Conservation (phyloP, 2,113 vertebrate species). For the Forbesichthys agassizii region DNA sequence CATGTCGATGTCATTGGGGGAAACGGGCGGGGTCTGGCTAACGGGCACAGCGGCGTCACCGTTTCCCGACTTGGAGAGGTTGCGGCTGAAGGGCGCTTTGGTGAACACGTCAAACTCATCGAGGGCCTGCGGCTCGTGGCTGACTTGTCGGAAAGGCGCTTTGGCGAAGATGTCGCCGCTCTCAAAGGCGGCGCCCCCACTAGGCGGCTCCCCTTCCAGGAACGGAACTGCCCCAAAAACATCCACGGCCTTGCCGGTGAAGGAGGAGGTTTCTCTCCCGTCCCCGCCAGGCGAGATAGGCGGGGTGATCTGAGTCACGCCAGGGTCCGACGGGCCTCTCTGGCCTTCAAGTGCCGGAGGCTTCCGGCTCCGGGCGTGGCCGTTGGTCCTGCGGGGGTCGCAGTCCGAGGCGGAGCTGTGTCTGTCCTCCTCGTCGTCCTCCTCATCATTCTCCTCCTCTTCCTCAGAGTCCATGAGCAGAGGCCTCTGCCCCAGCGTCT, state of each 20-base stretch:
- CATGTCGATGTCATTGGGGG: conserved; percentile 79
- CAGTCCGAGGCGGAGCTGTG: conserved; percentile 90
- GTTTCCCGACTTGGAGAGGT: conserved; percentile 73
- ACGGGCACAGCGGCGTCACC: conserved; percentile 33
- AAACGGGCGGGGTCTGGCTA: conserved; percentile 70
- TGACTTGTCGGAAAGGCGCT: conserved; percentile 62
- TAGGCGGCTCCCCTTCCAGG: conserved; percentile 59
- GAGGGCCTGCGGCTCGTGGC: conserved; percentile 60
- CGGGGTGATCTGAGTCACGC: background rate
- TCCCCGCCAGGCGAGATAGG: conserved; percentile 28
- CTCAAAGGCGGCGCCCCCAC: conserved; percentile 34
- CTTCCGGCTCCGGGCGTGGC: conserved; percentile 46
- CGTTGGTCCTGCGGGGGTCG: conserved; percentile 70
- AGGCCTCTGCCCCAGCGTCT: conserved; percentile 90
- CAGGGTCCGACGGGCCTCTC: conserved; percentile 42
- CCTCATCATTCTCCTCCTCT: conserved; percentile 81
- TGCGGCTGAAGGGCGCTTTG: conserved; percentile 91
- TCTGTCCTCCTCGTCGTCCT: conserved; percentile 88
- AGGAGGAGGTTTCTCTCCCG: background rate
- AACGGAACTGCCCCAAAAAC: conserved; percentile 92
- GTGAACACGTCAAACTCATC: conserved; percentile 95
- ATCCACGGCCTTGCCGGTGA: conserved; percentile 21
- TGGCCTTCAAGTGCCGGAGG: conserved; percentile 21
- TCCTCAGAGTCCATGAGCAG: conserved; percentile 97
- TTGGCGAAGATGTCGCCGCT: conserved; percentile 63